Base-by-base conservation (phyloP, 2,113 vertebrate species). In the Nothoprocta pentlandii region DNA sequence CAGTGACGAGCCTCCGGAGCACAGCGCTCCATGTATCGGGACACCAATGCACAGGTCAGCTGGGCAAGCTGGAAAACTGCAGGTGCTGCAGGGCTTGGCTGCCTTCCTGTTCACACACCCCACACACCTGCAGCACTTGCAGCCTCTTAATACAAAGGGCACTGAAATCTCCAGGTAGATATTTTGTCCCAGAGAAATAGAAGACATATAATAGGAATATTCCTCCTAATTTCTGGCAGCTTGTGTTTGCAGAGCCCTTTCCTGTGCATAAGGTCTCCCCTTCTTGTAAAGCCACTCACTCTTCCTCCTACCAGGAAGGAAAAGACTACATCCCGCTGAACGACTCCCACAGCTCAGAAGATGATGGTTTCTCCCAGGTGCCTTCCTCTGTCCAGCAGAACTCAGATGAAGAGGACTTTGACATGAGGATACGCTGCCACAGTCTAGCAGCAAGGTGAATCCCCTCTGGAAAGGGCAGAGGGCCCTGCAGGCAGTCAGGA, bases 361-460 rank as follows among this genome's bases (percentile, higher is more conserved):
- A 99, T 16, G 99, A 99, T 42, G 98, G 98, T 64, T 99, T 99
- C 98, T 98, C 98, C 32, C 99, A 99, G 96, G 97, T 95, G 1
- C 98, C 99, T 39, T 99, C 99, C 15, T 97, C 95, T 21, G 97
- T 96, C 34, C 98, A 98, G 70, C 98, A 98, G 12, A 95, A 98
- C 7, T 98, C 98, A 16, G 98, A 99, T 46, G 97, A 98, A 68
- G 98, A 99, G 62, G 94, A 96, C 6, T 97, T 97, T 78, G 97
- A 96, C 93, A 96, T 98, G 77, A 98, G 98, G 87, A 83, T 98
- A 89, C 98, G 97, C 51, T 98, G 98, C 90, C 99, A 98, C 97
- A 98, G 98, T 74, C 83, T 99, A 93, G 98, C 99, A 28, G 98
- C 98, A 95, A 99, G 99, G 99, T 99, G 96, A 96, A 96, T 86